A percentile compares a stretch with the other conserved stretches of the same genome.
phyloP scores from a whole-genome alignment of 1,140 invertebrate genomes.

The Tribolium madens region DNA sequence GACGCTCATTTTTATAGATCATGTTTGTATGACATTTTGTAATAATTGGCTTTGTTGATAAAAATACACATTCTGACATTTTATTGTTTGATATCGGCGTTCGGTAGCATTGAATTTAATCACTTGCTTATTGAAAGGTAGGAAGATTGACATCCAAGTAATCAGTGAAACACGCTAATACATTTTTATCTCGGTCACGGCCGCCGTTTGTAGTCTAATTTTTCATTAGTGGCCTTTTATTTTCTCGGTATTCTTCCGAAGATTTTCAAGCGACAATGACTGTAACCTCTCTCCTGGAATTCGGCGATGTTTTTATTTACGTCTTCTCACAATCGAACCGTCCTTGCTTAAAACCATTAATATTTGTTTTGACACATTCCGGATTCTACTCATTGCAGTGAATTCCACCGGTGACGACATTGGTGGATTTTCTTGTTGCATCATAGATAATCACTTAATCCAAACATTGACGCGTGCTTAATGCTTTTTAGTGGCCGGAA shows the following conservation, averaged over 20 bases:
- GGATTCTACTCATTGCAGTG: constrained; percentile 38
- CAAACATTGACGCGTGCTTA: neutral
- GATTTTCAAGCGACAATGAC: constrained; percentile 6
- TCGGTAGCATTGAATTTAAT: constrained; percentile 25
- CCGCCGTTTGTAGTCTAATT: constrained; percentile 16
- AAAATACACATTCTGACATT: constrained; percentile 11
- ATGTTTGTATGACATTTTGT: constrained; percentile 23
- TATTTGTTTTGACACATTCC: constrained; percentile 47
- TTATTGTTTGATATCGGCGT: constrained; percentile 11
- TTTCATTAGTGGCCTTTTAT: constrained; percentile 13
- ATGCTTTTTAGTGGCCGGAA: neutral
- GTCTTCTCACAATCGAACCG: constrained; percentile 19
- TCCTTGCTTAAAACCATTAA: constrained; percentile 48
- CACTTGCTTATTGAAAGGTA: constrained; percentile 2
- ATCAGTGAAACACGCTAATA: constrained; percentile 4
- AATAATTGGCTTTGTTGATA: constrained; percentile 21
- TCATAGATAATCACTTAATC: constrained; percentile 9
- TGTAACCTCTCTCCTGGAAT: constrained; percentile 33
- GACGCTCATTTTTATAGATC: constrained; percentile 26
- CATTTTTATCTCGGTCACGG: constrained; percentile 41
- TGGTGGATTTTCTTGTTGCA: constrained; percentile 16
- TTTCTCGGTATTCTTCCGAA: neutral
- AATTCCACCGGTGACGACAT: constrained; percentile 17
- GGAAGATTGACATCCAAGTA: neutral
- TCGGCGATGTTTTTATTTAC: constrained; percentile 30